phyloP scores from a whole-genome alignment of 1,140 invertebrate species.

The Agrypnia vestita region DNA sequence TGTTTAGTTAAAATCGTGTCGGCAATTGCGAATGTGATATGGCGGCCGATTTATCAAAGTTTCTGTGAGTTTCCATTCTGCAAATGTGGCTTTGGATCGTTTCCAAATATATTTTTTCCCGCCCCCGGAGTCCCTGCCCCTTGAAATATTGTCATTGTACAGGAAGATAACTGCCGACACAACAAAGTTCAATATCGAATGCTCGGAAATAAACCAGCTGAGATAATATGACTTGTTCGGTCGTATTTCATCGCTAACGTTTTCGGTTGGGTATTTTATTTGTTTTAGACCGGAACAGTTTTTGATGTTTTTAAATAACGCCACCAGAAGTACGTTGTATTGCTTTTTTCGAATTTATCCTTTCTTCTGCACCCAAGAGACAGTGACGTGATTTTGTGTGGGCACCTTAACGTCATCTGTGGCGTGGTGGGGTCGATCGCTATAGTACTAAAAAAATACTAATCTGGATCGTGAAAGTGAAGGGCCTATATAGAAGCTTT shows the following conservation, averaged over 20 bases:
- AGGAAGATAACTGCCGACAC: no score
- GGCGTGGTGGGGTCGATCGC: no score
- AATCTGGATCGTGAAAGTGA: no score
- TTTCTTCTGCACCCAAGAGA: no score
- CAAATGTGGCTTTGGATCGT: slow-evolving; percentile 13
- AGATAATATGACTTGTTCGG: not conserved
- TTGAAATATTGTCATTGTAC: not conserved
- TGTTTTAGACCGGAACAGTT: not conserved
- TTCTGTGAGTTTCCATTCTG: not conserved
- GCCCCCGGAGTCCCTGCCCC: not conserved
- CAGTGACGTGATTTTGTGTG: no score
- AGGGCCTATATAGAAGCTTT: no score
- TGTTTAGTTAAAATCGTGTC: not conserved
- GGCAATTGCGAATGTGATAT: not conserved
- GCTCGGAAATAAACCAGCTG: not conserved
- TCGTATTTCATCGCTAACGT: not conserved
- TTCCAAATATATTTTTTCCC: not conserved
- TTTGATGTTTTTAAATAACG: no score
- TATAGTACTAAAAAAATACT: no score
- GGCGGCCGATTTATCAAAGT: not conserved
- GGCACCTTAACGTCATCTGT: no score
- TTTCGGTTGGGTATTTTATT: not conserved
- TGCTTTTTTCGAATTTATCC: no score
- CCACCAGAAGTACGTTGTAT: no score
- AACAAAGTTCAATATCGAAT: not conserved